Evolutionary conservation across 2,888 invertebrate genomes (phyloP).

Genomic region (Tetrapedia diversipes): DNA sequence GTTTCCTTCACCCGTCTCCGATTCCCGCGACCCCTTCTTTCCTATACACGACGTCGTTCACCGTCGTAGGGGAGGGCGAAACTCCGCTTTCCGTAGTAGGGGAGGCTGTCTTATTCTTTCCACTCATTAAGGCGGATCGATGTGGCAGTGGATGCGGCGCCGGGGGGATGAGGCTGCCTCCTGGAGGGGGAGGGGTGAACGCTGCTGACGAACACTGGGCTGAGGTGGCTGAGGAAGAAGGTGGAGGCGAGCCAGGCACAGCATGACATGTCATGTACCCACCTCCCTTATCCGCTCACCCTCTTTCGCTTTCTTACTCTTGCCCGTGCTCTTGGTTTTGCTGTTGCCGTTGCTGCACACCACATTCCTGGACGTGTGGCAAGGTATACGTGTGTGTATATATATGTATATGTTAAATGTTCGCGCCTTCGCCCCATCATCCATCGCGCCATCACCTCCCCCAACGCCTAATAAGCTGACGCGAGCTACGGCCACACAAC

Average conservation of each 20-base stretch:
- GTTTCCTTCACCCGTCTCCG: constrained; percentile 73
- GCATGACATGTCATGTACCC: constrained; percentile 75
- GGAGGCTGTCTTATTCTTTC: constrained; percentile 82
- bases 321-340: constrained; percentile 28
- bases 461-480: constrained; percentile 62
- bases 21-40: constrained; percentile 77
- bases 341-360: constrained; percentile 1
- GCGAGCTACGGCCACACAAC: constrained; percentile 57
- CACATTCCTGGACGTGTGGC: constrained; percentile 9
- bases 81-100: constrained; percentile 71
- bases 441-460: constrained; percentile 9
- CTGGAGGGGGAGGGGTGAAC: constrained; percentile 45
- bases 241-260: constrained; percentile 74
- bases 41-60: constrained; percentile 72
- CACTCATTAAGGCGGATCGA: constrained; percentile 83
- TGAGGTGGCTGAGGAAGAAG: constrained; percentile 71
- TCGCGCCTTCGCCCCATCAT: constrained; percentile 33
- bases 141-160: constrained; percentile 80
- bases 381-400: neutral
- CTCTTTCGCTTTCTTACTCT: constrained; percentile 50
- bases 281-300: constrained; percentile 43
- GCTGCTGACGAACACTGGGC: constrained; percentile 59
- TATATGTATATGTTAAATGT: constrained; percentile 51
- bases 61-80: constrained; percentile 71
- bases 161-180: constrained; percentile 62